A percentile compares a stretch with the other conserved stretches of the same genome.
phyloP scores from a whole-genome alignment of 2,888 invertebrate species.

The Caenorhabditis sp. region DNA sequence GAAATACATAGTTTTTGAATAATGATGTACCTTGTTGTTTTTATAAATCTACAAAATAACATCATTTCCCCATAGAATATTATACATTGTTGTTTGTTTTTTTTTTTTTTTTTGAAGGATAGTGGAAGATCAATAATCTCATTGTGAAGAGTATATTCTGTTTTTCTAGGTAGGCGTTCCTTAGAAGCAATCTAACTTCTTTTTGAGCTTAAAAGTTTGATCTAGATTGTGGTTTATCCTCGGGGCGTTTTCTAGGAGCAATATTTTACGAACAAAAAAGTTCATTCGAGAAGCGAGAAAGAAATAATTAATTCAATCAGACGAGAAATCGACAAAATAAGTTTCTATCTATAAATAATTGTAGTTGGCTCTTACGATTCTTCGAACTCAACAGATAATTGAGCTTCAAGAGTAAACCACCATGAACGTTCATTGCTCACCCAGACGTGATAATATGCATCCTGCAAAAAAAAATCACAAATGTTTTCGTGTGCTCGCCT shows the following conservation, averaged over 20 bases:
- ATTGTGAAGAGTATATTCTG: neutral
- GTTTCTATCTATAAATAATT: neutral
- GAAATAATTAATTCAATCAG: neutral
- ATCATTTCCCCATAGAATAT: neutral
- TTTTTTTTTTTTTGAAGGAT: neutral
- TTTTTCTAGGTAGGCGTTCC: no score
- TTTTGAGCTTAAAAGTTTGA: no score
- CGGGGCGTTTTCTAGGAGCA: neutral
- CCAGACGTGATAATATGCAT: slow-evolving; percentile 62
- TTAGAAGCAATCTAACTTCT: no score
- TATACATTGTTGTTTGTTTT: neutral
- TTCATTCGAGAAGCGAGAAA: neutral
- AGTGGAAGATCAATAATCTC: neutral
- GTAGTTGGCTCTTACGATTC: neutral
- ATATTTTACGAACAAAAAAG: slow-evolving; percentile 1
- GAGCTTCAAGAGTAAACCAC: slow-evolving; percentile 57
- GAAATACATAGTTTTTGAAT: neutral
- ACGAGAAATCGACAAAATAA: neutral
- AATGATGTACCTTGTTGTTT: neutral
- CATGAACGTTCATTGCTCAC: slow-evolving; percentile 61
- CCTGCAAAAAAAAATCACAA: slow-evolving; percentile 35
- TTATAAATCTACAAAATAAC: neutral
- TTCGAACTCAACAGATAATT: slow-evolving; percentile 24
- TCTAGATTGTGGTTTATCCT: no score
- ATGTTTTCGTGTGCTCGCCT: neutral